These are phyloP conservation scores for Bos indicus DNA, from an alignment of 2,113 vertebrate species.

Conservation along the genomic window DNA sequence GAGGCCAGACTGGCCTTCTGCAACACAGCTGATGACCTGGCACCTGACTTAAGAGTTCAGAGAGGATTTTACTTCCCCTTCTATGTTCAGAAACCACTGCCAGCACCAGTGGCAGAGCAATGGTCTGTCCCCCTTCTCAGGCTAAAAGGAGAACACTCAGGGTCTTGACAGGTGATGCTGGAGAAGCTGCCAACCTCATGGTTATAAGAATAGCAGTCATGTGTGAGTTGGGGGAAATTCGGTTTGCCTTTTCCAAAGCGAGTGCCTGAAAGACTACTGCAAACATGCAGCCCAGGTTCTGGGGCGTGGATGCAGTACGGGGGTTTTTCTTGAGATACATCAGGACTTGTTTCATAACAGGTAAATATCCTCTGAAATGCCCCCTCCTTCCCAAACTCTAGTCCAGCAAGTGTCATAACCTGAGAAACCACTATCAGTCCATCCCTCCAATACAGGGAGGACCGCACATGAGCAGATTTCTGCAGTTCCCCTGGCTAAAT, in stretches of 20 bases:
- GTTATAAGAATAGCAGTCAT: not conserved
- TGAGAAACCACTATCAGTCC: not conserved
- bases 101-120: not conserved
- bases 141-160: not conserved
- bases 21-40: not conserved
- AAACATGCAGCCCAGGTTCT: not conserved
- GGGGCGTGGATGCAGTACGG: not conserved
- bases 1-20: not conserved
- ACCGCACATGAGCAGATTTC: not conserved
- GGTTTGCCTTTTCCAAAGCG: not conserved
- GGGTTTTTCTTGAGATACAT: not conserved
- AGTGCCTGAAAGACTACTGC: not conserved
- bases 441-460: not conserved
- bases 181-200: not conserved
- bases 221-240: not conserved
- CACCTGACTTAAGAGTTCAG: not conserved
- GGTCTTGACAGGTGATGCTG: not conserved
- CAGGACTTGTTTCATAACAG: not conserved
- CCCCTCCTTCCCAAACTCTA: not conserved
- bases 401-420: not conserved
- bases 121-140: not conserved
- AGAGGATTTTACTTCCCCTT: not conserved
- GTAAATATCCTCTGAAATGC: not conserved
- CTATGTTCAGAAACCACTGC: not conserved
- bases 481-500: not conserved